Conservation (phyloP, 2,113 vertebrate species). For the Mustela lutreola region DNA sequence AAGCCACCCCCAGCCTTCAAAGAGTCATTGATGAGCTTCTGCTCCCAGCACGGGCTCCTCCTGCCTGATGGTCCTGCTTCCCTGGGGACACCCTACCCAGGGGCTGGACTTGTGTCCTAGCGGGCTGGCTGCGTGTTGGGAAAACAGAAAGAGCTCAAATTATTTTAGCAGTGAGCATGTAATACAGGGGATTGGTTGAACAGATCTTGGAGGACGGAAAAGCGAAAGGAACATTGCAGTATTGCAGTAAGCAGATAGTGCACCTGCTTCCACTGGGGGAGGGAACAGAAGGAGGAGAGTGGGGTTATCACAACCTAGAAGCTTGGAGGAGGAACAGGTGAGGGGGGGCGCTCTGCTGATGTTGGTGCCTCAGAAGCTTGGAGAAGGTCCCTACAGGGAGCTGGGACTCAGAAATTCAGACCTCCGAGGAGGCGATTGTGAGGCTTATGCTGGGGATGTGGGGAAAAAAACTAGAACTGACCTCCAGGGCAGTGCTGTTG, state of each 20-base stretch:
- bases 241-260: background rate
- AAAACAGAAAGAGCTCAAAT: background rate
- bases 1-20: background rate
- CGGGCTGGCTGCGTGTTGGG: background rate
- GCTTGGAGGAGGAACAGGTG: background rate
- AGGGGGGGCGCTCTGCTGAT: background rate
- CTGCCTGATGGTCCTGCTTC: background rate
- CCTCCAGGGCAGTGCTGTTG: background rate
- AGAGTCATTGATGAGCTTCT: background rate
- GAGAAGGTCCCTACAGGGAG: background rate
- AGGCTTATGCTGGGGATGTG: background rate
- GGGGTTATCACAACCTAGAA: background rate
- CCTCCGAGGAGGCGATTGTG: too few species aligned
- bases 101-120: background rate
- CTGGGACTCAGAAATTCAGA: background rate
- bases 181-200: background rate
- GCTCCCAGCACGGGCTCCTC: background rate
- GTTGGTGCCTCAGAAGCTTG: background rate
- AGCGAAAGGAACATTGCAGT: background rate
- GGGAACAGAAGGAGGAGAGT: background rate
- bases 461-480: background rate
- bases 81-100: background rate
- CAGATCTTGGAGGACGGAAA: background rate
- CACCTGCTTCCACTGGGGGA: fast-evolving
- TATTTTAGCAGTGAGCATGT: background rate